Base-by-base conservation (phyloP, 2,113 vertebrate species). In the Gavialis gangeticus region DNA sequence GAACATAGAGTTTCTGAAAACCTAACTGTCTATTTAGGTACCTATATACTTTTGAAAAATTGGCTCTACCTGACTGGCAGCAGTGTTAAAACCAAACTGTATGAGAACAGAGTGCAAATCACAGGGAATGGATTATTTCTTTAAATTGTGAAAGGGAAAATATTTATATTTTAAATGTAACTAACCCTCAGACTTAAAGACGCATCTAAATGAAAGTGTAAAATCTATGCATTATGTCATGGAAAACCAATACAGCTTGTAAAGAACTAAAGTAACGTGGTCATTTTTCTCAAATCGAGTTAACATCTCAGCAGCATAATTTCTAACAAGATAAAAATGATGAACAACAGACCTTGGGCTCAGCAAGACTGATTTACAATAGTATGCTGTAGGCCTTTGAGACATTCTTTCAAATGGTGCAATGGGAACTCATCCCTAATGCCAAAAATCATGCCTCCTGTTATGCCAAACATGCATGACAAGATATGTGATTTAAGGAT, bases 91-190 rank as follows among this genome's bases (percentile, higher is more conserved):
- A 34, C 1, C 16, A 57, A 67, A 2, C 28, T 89, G 60, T 19
- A 1, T 0, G 2, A 8, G 25, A 62, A 12, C 37, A 16, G 1
- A 21, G 2, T 10, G 64, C 57, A 62, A 82, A 34, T 0, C 2
- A 21, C 22, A 34, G 2, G 54, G 0, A 1, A n/a, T 28, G 2
- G 21, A 4, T 1, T 0, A 0, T 2, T 19, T 75, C 58, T 81
- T 24, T 2, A 6, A 55, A 69, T n/a, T 2, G 54, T 21, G 4
- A 14, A 3, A 55, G 25, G 62, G 10, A 82, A 88, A 67, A 79
- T 21, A 56, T 28, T 5, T 67, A 63, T 2, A 75, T 55, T 76
- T 81, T 80, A 94, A 27, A 3, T 8, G 4, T 28, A 75, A 77
- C 30, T 84, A 82, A 17, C 46, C 2, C 2, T 66, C 12, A 81